Evolutionary conservation across 2,888 invertebrate species (phyloP).

Genomic region (Diadegma fenestrale): DNA sequence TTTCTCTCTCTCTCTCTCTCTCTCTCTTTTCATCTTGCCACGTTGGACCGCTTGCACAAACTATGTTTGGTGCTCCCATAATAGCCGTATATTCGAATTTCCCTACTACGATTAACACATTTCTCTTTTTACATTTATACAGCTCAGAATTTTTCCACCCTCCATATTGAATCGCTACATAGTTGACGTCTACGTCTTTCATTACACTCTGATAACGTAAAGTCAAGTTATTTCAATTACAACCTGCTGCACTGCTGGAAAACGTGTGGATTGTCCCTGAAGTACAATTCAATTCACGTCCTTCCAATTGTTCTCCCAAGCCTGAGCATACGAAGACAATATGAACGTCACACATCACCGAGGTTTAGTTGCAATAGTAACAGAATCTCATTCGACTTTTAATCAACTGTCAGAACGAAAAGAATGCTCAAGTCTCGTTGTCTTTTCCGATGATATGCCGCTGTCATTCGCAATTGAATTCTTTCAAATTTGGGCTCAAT

Average conservation of each 20-base stretch:
- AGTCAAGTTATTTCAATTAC: not conserved
- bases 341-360: not conserved
- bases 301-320: not conserved
- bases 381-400: not conserved
- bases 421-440: not conserved
- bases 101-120: not conserved
- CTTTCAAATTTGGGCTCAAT: not conserved
- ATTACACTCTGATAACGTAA: not conserved
- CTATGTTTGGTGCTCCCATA: constrained; percentile 26
- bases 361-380: not conserved
- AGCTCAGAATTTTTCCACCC: not conserved
- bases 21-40: constrained; percentile 45
- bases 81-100: constrained; percentile 27
- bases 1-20: not conserved
- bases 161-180: not conserved
- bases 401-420: not conserved
- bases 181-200: not conserved
- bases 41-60: constrained; percentile 19
- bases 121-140: not conserved
- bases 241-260: not conserved
- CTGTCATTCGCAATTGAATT: not conserved
- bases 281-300: not conserved
- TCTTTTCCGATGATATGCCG: not conserved
- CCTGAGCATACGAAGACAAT: not conserved
- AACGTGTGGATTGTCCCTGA: not conserved